phyloP scores from a whole-genome alignment of 1,140 invertebrate genomes.

The Metaphire vulgaris region DNA sequence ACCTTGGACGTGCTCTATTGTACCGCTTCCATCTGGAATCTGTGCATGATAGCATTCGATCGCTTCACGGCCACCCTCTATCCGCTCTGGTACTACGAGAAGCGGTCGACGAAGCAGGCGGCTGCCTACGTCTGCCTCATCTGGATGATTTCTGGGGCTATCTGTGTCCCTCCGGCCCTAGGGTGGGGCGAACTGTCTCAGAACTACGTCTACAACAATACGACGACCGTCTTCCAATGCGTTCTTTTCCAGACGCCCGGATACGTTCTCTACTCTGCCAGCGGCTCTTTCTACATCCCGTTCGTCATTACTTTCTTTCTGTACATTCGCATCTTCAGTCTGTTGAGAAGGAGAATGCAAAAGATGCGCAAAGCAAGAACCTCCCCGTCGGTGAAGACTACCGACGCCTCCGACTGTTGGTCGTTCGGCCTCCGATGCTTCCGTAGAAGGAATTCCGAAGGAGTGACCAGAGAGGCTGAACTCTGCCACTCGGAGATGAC shows the following conservation, averaged over 20 bases:
- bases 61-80: conserved; percentile 50
- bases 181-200: conserved; percentile 38
- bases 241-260: conserved; percentile 57
- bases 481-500: too few relatives aligned
- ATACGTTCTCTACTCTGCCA: conserved; percentile 90
- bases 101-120: conserved; percentile 40
- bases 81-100: conserved; percentile 49
- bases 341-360: conserved; percentile 33
- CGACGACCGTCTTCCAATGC: conserved; percentile 42
- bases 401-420: too few relatives aligned
- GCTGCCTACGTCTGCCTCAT: conserved; percentile 45
- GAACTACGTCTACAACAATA: conserved; percentile 36
- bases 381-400: too few relatives aligned
- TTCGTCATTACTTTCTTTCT: conserved; percentile 94
- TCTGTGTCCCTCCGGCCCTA: conserved; percentile 36
- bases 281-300: conserved; percentile 91
- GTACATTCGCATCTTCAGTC: conserved; percentile 90
- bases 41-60: conserved; percentile 50
- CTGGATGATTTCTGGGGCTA: conserved; percentile 35
- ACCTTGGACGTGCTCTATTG: conserved; percentile 47
- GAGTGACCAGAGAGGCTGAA: too few relatives aligned
- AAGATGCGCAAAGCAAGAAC: conserved; percentile 13
- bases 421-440: too few relatives aligned
- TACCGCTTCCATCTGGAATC: conserved; percentile 52
- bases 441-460: too few relatives aligned